A percentile compares a stretch with the other conserved stretches of the same genome.
Conservation (phyloP, 2,888 invertebrate genomes). For the Galerucella nymphaeae region DNA sequence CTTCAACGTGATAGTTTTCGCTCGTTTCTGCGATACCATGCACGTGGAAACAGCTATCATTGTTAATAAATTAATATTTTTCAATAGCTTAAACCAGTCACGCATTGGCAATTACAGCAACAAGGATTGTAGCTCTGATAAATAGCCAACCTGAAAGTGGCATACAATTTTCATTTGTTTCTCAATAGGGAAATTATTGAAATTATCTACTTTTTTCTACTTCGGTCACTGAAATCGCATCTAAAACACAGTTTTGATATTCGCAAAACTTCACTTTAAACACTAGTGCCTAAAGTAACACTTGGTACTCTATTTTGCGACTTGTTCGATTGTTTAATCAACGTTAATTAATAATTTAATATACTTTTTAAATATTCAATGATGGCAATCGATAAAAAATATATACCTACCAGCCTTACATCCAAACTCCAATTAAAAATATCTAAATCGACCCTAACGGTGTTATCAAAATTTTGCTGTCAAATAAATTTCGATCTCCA, state of each 20-base stretch:
- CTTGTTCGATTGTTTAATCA: no score
- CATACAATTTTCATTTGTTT: not conserved
- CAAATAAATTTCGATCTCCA: conserved; percentile 23
- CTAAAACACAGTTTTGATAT: no score
- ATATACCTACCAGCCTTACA: not conserved
- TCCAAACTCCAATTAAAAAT: conserved; percentile 27
- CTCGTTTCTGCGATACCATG: not conserved
- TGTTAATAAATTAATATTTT: conserved; percentile 16
- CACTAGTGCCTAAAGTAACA: no score
- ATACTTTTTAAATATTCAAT: not conserved
- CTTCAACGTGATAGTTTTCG: not conserved
- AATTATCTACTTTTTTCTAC: no score
- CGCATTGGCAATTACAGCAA: conserved; percentile 14
- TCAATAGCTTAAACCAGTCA: conserved; percentile 1
- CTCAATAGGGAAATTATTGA: not conserved
- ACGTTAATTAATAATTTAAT: no score
- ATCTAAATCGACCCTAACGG: conserved; percentile 20
- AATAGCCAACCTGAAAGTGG: not conserved
- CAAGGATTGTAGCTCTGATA: not conserved
- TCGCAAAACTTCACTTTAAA: no score
- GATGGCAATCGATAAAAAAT: not conserved
- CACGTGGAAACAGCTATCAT: conserved; percentile 8
- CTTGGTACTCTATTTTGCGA: no score
- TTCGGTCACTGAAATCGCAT: no score
- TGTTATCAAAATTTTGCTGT: conserved; percentile 25